phyloP scores from a whole-genome alignment of 2,888 invertebrate species.

The Ecdyonurus torrentis region DNA sequence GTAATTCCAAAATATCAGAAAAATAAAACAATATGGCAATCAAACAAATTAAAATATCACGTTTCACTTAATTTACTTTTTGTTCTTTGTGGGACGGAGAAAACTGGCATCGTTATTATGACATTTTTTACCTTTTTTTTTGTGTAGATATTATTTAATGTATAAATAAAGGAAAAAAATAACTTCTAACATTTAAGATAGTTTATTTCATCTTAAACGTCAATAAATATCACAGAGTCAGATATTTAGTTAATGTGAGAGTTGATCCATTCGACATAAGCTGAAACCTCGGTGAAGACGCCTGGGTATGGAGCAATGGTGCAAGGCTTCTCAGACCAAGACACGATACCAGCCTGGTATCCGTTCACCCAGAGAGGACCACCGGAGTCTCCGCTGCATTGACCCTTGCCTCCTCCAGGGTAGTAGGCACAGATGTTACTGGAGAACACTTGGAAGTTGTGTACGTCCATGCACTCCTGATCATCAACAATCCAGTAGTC shows the following conservation, averaged over 20 bases:
- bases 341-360: slow-evolving; percentile 28
- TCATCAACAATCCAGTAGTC: slow-evolving; percentile 24
- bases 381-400: slow-evolving; percentile 23
- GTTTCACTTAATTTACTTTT: no score
- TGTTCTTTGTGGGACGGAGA: no score
- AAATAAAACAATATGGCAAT: no score
- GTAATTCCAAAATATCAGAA: no score
- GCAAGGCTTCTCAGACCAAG: slow-evolving; percentile 31
- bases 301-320: slow-evolving; percentile 27
- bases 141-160: no score
- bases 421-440: slow-evolving; percentile 29
- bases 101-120: no score
- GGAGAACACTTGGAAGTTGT: slow-evolving; percentile 11
- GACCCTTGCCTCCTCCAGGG: slow-evolving; percentile 28
- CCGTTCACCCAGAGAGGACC: slow-evolving; percentile 14
- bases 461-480: slow-evolving; percentile 23
- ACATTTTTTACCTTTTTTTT: no score
- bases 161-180: background rate
- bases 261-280: slow-evolving; percentile 20
- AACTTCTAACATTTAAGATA: background rate
- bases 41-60: no score
- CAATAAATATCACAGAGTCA: background rate
- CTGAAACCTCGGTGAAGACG: slow-evolving; percentile 27
- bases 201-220: background rate
- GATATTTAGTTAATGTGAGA: background rate